Conservation (phyloP, 2,113 vertebrate species). For the Eulemur macaco region DNA sequence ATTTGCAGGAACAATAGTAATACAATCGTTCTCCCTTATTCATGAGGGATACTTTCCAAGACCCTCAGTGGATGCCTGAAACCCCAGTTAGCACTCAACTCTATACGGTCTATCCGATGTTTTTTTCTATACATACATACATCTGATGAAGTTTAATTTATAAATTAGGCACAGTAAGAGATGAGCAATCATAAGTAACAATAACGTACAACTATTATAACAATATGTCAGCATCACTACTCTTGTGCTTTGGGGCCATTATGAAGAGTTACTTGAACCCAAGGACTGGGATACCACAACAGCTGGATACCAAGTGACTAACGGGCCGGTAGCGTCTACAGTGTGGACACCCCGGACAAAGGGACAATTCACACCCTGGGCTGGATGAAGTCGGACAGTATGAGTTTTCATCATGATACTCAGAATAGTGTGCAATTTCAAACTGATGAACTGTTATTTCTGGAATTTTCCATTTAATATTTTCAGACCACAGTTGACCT, state of each 20-base stretch:
- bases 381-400: neutral
- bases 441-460: neutral
- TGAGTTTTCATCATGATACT: neutral
- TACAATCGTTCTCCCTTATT: neutral
- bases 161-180: neutral
- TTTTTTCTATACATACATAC: neutral
- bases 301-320: neutral
- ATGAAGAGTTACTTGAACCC: neutral
- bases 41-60: neutral
- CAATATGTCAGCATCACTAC: neutral
- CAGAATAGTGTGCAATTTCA: neutral
- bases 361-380: too few relatives aligned
- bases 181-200: neutral
- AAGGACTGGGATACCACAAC: neutral
- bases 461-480: neutral
- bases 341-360: neutral
- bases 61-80: neutral
- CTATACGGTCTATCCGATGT: neutral
- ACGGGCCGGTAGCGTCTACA: fast-evolving
- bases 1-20: neutral
- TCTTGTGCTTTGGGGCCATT: neutral
- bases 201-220: neutral
- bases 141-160: neutral
- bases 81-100: neutral
- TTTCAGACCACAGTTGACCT: neutral